Evolutionary conservation across 2,888 invertebrate species (phyloP).

Genomic region (Pollenia angustigena): DNA sequence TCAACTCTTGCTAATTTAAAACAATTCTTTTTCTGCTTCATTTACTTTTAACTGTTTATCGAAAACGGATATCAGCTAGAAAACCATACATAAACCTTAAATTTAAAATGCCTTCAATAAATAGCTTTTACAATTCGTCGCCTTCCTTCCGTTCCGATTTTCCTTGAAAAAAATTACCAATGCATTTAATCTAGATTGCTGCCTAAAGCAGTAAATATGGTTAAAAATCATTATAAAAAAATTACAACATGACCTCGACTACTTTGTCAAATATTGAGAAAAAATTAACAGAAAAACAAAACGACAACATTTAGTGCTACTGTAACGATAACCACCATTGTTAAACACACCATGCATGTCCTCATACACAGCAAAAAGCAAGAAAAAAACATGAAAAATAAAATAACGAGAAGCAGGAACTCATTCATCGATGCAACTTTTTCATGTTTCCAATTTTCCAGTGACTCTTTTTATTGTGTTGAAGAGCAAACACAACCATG

Average conservation of each 20-base stretch:
- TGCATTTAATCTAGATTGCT: conserved; percentile 42
- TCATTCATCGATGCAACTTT: conserved; percentile 15
- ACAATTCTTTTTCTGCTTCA: too few relatives aligned
- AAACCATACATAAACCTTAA: conserved; percentile 4
- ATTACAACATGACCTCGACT: conserved; percentile 66
- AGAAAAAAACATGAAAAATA: neutral
- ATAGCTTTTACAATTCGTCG: conserved; percentile 21
- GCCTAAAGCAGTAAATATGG: conserved; percentile 13
- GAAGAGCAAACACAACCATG: conserved; percentile 54
- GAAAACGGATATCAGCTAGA: conserved; percentile 9
- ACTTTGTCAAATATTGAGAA: conserved; percentile 52
- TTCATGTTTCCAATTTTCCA: conserved; percentile 49
- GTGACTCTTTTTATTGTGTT: conserved; percentile 29
- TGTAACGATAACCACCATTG: conserved; percentile 69
- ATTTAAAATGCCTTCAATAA: conserved; percentile 29
- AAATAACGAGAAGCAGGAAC: conserved; percentile 4
- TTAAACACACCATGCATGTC: conserved; percentile 43
- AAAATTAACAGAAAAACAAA: conserved; percentile 38
- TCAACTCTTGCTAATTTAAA: too few relatives aligned
- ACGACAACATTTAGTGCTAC: conserved; percentile 62
- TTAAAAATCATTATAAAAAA: conserved; percentile 63
- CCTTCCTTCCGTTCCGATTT: conserved; percentile 47
- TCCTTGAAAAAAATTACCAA: neutral
- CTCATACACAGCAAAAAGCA: neutral
- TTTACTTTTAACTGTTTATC: too few relatives aligned